These are phyloP conservation scores for Pomatostomus ruficeps DNA, from an alignment of 2,113 vertebrate genomes.

Conservation along the genomic window DNA sequence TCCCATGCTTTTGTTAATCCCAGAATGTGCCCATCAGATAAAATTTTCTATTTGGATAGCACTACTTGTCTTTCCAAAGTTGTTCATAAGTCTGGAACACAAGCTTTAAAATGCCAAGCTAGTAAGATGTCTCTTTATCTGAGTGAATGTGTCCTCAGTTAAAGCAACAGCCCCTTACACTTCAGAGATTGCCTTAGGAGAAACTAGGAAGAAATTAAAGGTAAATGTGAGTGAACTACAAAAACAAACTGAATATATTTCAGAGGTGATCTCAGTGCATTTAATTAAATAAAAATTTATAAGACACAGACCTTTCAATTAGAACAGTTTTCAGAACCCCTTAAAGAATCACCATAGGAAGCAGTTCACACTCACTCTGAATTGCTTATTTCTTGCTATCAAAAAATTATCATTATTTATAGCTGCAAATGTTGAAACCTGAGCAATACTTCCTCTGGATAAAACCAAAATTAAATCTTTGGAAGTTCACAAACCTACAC, in stretches of 20 bases:
- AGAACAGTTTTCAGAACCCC: not conserved
- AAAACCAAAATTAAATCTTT: not conserved
- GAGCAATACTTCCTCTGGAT: not conserved
- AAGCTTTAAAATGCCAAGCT: not conserved
- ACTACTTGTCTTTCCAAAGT: slow-evolving; percentile 16
- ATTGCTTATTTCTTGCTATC: not conserved
- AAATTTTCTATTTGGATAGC: slow-evolving; percentile 12
- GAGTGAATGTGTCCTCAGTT: not conserved
- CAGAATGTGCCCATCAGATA: slow-evolving; percentile 42
- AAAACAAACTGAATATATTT: not conserved
- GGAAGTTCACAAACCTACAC: not conserved
- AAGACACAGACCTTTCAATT: not conserved
- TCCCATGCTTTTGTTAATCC: not conserved
- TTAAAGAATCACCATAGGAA: not conserved
- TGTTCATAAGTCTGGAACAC: not conserved
- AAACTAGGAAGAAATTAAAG: not conserved
- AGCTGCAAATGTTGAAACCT: not conserved
- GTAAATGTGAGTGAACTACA: not conserved
- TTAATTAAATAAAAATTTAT: not conserved
- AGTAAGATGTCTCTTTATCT: not conserved
- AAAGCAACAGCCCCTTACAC: not conserved
- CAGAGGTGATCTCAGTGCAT: not conserved
- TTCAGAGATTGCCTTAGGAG: not conserved
- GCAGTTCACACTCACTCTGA: not conserved
- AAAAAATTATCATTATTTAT: not conserved